Evolutionary conservation across 2,888 invertebrate species (phyloP).

Genomic region (Anticlea derivata): DNA sequence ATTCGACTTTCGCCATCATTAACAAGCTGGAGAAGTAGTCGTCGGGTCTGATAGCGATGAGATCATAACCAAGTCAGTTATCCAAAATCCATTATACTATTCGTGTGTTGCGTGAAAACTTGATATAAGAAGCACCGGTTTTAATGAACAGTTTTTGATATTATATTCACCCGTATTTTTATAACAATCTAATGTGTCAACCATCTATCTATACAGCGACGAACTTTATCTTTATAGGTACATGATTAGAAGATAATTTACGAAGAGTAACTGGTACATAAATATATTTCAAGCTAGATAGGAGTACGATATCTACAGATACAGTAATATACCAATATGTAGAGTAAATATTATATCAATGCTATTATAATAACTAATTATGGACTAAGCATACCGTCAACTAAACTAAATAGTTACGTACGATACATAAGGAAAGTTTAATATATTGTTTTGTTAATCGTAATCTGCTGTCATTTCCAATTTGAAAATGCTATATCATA

Average conservation of each 20-base stretch:
- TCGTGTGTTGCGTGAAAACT: no score
- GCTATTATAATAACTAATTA: conserved; percentile 13
- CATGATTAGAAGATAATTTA: conserved; percentile 9
- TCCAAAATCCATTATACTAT: no score
- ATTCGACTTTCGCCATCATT: no score
- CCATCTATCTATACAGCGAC: conserved; percentile 58
- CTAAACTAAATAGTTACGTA: not conserved
- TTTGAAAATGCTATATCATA: conserved; percentile 4
- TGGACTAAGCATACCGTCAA: conserved; percentile 14
- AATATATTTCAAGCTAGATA: conserved; percentile 22
- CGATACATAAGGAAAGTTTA: not conserved
- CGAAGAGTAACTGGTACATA: conserved; percentile 14
- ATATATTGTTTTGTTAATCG: not conserved
- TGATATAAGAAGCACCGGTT: conserved; percentile 49
- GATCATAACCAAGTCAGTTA: no score
- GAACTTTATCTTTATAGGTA: conserved; percentile 10
- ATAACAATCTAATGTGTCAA: conserved; percentile 70
- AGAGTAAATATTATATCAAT: conserved; percentile 17
- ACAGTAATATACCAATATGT: conserved; percentile 14
- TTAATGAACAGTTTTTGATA: conserved; percentile 60
- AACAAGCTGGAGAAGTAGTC: no score
- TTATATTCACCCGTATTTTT: conserved; percentile 64
- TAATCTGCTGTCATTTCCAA: conserved; percentile 5
- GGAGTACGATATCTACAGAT: conserved; percentile 11
- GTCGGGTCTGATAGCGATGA: no score